phyloP scores from a whole-genome alignment of 64 coral and sea anemone species.

The Trachythela sp. region DNA sequence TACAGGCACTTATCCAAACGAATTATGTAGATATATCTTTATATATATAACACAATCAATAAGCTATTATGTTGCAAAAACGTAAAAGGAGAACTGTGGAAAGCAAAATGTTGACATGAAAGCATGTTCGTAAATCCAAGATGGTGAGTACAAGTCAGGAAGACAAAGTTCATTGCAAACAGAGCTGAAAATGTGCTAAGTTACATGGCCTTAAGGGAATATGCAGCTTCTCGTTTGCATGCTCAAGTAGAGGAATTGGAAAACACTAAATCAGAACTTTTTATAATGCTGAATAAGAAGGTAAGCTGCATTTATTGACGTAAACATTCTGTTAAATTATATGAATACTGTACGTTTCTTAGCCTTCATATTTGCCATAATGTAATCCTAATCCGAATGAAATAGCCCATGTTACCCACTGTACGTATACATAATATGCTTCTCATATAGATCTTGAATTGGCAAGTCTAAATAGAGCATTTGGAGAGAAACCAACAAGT shows the following conservation, averaged over 20 bases:
- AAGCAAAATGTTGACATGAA: neutral
- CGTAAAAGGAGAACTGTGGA: neutral
- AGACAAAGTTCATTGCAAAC: neutral
- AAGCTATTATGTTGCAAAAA: neutral
- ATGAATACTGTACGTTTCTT: neutral
- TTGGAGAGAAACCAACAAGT: neutral
- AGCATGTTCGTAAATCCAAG: neutral
- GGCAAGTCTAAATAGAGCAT: neutral
- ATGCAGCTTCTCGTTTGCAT: neutral
- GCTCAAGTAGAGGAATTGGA: neutral
- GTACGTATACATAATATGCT: neutral
- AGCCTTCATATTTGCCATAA: neutral
- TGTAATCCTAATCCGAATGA: neutral
- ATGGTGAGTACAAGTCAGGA: neutral
- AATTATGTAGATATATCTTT: neutral
- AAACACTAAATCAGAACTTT: no score
- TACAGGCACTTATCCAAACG: neutral
- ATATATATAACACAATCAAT: neutral
- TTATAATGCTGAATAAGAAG: conserved; percentile 8
- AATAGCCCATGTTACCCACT: neutral
- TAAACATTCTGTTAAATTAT: neutral
- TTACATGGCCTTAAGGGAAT: neutral
- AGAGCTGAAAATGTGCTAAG: neutral
- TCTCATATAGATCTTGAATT: neutral
- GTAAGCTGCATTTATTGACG: neutral